Evolutionary conservation across 2,797 vertebrate genomes (phyloP), one percentile per base, ranked within the genome.

Genomic region (Aplochiton taeniatus): DNA sequence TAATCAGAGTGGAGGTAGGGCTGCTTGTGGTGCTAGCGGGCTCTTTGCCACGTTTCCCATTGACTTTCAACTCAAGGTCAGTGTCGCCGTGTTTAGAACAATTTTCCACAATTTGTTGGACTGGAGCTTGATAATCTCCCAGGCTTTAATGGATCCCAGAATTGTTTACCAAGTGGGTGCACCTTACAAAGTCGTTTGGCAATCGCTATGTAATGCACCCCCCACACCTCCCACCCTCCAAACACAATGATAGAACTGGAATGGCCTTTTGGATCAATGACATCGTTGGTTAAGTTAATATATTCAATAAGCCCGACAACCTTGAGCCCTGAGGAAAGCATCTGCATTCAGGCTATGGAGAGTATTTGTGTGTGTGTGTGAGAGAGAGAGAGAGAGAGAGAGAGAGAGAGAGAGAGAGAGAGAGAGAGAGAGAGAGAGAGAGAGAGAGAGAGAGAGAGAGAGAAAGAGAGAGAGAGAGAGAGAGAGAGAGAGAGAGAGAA

Each of bases 251-350:
- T 86, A 90, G 85, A 89, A 89, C 77, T 87, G 87, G 87, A 91
- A 92, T 91, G 85, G 89, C 86, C 85, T 91, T 90, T 90, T 90
- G 91, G 90, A 91, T 92, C 88, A 90, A 90, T 91, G 89, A 87
- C 90, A 92, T 90, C 83, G 85, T 84, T 85, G 84, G 81, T 88
- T 91, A 90, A 88, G 87, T 88, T 91, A 85, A 91, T 89, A 88
- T 87, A 90, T 91, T 90, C 87, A 90, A 90, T 90, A 88, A 90
- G 84, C 77, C 73, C 75, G 18, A 79, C 90, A 91, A 91, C 88
- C 89, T 91, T 91, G 89, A 91, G 86, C 75, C 73, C 72, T 66
- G 58, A 77, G 75, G 79, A 78, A 81, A 72, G 57, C 58, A 42
- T 65, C 59, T 62, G 45, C 49, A 50, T 83, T 72, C 72, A 63